Evolutionary conservation across 2,797 vertebrate species (phyloP).

Genomic region (Lithobates pipiens): DNA sequence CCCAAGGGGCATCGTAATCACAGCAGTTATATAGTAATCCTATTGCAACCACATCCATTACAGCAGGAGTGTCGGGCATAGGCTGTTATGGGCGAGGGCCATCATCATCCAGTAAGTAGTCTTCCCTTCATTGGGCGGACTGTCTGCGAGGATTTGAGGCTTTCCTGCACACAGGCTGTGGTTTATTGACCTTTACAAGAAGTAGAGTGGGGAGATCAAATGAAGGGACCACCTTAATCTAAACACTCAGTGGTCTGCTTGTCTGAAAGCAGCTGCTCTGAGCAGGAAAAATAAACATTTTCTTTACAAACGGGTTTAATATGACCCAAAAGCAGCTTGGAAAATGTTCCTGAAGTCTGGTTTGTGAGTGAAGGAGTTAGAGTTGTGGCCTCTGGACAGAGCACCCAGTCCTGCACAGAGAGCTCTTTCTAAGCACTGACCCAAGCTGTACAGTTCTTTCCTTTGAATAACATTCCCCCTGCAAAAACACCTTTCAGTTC

Average conservation of each 20-base stretch:
- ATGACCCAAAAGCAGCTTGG: constrained; percentile 40
- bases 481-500: constrained; percentile 50
- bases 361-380: constrained; percentile 51
- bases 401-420: constrained; percentile 55
- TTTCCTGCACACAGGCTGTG: constrained; percentile 43
- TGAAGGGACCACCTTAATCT: constrained; percentile 54
- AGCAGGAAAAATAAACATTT: constrained; percentile 62
- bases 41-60: constrained; percentile 28
- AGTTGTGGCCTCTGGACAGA: constrained; percentile 57
- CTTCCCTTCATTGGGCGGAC: constrained; percentile 37
- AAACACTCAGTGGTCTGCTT: constrained; percentile 57
- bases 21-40: background rate
- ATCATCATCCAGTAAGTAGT: background rate
- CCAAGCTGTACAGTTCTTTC: constrained; percentile 49
- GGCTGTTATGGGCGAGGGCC: background rate
- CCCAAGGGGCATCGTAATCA: background rate
- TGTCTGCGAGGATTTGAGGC: constrained; percentile 44
- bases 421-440: constrained; percentile 40
- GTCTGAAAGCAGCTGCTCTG: constrained; percentile 57
- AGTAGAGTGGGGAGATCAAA: constrained; percentile 60
- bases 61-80: background rate
- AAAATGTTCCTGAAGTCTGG: constrained; percentile 57
- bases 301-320: constrained; percentile 60
- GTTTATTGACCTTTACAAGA: constrained; percentile 58
- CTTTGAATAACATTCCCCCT: constrained; percentile 57